phyloP scores from a whole-genome alignment of 2,888 invertebrate genomes.

The Aspidiotus rigidus region DNA sequence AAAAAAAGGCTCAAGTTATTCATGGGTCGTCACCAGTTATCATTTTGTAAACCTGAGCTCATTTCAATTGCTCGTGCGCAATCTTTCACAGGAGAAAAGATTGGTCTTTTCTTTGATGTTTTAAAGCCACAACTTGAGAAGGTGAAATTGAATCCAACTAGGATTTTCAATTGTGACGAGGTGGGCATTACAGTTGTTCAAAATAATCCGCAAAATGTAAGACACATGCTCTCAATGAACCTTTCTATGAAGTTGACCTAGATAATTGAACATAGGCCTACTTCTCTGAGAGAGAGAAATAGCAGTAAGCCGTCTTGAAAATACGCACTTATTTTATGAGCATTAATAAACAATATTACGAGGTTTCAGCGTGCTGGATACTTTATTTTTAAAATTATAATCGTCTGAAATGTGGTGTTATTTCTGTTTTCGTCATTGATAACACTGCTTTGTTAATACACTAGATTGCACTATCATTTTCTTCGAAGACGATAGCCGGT shows the following conservation, averaged over 20 bases:
- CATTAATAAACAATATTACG: no score
- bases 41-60: slow-evolving; percentile 35
- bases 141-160: slow-evolving; percentile 38
- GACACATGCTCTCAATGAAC: slow-evolving; percentile 36
- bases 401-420: no score
- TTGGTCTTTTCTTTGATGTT: slow-evolving; percentile 30
- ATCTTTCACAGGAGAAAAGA: slow-evolving; percentile 35
- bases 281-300: no score
- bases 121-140: slow-evolving; percentile 35
- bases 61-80: slow-evolving; percentile 34
- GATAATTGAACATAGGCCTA: background rate
- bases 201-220: slow-evolving; percentile 37
- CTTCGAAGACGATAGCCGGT: no score
- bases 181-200: slow-evolving; percentile 42
- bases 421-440: no score
- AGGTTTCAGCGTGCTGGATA: no score
- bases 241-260: background rate
- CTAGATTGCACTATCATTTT: no score
- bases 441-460: no score
- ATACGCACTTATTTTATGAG: no score
- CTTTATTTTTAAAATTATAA: no score
- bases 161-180: slow-evolving; percentile 42
- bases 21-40: slow-evolving; percentile 34
- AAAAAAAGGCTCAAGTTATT: slow-evolving; percentile 36
- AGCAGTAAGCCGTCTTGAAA: no score